phyloP scores from a whole-genome alignment of 2,113 vertebrate genomes.

The Pipra filicauda region DNA sequence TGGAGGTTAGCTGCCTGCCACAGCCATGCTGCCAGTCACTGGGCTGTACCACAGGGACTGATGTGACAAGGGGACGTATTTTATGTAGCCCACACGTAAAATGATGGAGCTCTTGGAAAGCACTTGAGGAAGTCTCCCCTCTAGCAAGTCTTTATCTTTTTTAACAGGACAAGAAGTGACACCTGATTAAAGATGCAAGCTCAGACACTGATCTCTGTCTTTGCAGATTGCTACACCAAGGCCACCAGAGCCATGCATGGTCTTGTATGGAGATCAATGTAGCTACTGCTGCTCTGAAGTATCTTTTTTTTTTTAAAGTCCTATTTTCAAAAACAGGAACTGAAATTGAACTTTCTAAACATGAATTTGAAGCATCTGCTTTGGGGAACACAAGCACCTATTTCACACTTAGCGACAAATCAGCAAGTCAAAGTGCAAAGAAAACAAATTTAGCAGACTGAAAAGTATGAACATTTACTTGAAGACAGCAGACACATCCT shows the following conservation, averaged over 20 bases:
- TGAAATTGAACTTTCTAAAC: background rate
- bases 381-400: background rate
- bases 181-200: background rate
- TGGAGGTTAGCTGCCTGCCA: background rate
- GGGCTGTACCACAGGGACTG: accelerated
- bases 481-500: background rate
- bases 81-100: background rate
- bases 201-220: background rate
- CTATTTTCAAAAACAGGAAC: background rate
- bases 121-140: background rate
- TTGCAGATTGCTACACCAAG: accelerated
- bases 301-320: background rate
- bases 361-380: background rate
- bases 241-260: background rate
- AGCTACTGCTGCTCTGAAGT: background rate
- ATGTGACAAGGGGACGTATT: background rate
- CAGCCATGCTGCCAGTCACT: accelerated
- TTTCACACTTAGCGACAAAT: background rate
- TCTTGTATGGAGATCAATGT: background rate
- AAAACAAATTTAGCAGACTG: background rate
- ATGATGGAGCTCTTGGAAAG: background rate
- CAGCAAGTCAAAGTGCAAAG: background rate
- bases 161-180: background rate
- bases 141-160: background rate
- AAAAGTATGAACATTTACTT: background rate